Conservation (phyloP, 2,888 invertebrate species). For the Hyposoter didymator region DNA sequence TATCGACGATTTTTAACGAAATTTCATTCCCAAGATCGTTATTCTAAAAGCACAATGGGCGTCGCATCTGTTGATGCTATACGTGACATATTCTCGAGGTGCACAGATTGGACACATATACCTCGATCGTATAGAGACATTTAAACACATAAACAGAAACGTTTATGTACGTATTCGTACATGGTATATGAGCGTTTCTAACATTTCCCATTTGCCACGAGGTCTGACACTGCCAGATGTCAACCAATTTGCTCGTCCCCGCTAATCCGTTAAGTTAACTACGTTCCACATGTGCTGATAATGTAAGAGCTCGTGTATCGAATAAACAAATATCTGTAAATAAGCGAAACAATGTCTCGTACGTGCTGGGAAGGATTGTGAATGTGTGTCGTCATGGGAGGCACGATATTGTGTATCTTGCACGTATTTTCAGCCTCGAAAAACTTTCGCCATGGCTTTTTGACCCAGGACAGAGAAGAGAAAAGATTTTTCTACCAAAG, state of each 20-base stretch:
- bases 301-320: not conserved
- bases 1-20: too few relatives aligned
- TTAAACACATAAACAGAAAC: not conserved
- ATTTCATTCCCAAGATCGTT: too few relatives aligned
- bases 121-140: not conserved
- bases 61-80: constrained; percentile 27
- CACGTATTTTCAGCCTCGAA: constrained; percentile 1
- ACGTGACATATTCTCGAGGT: constrained; percentile 21
- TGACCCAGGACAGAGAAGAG: not conserved
- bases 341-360: constrained; percentile 14
- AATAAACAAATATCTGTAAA: constrained; percentile 12
- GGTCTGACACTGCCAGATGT: constrained; percentile 28
- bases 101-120: constrained; percentile 1
- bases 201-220: constrained; percentile 9
- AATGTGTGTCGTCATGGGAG: constrained; percentile 4
- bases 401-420: constrained; percentile 15
- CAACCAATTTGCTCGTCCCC: constrained; percentile 29
- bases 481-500: not conserved
- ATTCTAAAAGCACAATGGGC: constrained; percentile 30
- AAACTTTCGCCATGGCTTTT: not conserved
- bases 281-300: not conserved
- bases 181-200: not conserved
- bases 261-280: constrained; percentile 20
- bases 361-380: constrained; percentile 6
- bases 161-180: not conserved